Conservation (phyloP, 2,888 invertebrate species). For the Rhamphomyia laevipes region DNA sequence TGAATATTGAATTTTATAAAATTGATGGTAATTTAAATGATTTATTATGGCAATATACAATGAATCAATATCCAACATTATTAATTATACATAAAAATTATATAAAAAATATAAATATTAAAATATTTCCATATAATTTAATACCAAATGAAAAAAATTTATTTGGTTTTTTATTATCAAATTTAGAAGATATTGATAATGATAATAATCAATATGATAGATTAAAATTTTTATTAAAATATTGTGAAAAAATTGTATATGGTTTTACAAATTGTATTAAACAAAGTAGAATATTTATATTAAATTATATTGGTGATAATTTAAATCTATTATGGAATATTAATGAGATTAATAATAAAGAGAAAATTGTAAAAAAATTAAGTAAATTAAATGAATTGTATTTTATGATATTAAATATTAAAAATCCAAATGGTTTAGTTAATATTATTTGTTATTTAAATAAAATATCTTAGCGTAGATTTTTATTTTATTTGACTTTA, state of each 20-base stretch:
- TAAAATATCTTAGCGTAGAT: too few species aligned
- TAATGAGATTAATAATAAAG: too few species aligned
- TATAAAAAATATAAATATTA: constrained; percentile 26
- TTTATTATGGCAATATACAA: constrained; percentile 65
- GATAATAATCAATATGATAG: constrained; percentile 22
- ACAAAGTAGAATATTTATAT: neutral
- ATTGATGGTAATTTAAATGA: constrained; percentile 77
- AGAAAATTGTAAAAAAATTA: too few species aligned
- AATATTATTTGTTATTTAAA: too few species aligned
- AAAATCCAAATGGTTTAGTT: too few species aligned
- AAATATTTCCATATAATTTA: constrained; percentile 50
- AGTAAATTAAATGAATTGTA: too few species aligned
- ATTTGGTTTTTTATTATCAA: constrained; percentile 59
- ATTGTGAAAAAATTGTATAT: neutral
- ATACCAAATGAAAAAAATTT: constrained; percentile 34
- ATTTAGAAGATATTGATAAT: too few species aligned
- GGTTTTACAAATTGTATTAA: neutral
- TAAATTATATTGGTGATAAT: neutral
- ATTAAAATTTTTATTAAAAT: neutral
- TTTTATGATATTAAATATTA: too few species aligned
- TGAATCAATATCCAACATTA: constrained; percentile 66
- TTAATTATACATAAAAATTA: constrained; percentile 64
- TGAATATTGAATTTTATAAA: constrained; percentile 47
- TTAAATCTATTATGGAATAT: neutral
- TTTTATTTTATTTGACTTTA: too few species aligned